These are phyloP conservation scores for Neofelis nebulosa DNA, from an alignment of 2,113 vertebrate species.

Conservation along the genomic window DNA sequence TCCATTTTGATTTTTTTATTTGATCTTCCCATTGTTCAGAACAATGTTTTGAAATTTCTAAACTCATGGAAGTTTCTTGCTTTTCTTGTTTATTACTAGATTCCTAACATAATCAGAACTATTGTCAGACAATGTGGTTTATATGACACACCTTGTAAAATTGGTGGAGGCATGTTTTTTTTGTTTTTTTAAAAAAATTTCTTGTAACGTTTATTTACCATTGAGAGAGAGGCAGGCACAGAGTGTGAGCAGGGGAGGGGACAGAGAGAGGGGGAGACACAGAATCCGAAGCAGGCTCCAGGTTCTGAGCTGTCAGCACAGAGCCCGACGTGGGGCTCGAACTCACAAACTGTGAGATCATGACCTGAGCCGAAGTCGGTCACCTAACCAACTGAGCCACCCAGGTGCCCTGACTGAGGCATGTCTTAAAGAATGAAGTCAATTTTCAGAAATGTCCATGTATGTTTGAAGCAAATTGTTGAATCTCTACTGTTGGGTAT, in stretches of 20 bases:
- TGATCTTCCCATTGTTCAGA: neutral
- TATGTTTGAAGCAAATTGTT: neutral
- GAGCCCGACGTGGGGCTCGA: too few species aligned
- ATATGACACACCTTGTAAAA: neutral
- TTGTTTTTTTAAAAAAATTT: too few species aligned
- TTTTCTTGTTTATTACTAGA: neutral
- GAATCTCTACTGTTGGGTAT: fast-evolving
- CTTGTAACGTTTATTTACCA: too few species aligned
- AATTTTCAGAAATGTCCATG: neutral
- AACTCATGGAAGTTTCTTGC: neutral
- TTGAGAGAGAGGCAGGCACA: too few species aligned
- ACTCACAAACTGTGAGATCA: too few species aligned
- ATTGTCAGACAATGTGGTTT: neutral
- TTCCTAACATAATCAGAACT: neutral
- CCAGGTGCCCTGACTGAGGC: too few species aligned
- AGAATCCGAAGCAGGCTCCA: too few species aligned
- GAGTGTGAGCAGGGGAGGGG: too few species aligned
- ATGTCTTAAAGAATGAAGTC: neutral
- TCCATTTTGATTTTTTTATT: neutral
- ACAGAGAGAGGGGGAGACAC: too few species aligned
- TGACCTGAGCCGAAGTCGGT: too few species aligned
- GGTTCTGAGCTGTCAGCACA: too few species aligned
- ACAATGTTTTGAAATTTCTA: neutral
- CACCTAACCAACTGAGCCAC: too few species aligned
- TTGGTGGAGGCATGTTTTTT: neutral